phyloP scores from a whole-genome alignment of 2,888 invertebrate genomes.

The Eumacrocentrus americanus region DNA sequence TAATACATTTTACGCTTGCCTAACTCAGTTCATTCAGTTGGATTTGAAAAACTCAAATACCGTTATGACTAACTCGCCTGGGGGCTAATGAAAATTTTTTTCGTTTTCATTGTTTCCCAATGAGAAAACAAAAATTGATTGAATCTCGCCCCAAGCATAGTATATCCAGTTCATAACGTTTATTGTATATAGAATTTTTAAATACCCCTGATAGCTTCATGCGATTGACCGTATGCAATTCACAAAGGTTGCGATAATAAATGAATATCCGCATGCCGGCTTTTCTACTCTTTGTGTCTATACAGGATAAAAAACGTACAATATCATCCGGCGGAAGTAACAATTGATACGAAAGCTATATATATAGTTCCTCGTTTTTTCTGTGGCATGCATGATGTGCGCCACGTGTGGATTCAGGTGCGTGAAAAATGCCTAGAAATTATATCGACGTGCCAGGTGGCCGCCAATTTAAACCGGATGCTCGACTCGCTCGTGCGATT shows the following conservation, averaged over 20 bases:
- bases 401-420: constrained; percentile 24
- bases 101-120: too few relatives aligned
- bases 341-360: constrained; percentile 10
- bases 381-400: constrained; percentile 13
- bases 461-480: neutral
- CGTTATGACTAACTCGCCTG: too few relatives aligned
- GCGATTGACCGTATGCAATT: neutral
- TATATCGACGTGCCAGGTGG: constrained; percentile 17
- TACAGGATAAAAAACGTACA: neutral
- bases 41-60: too few relatives aligned
- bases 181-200: too few relatives aligned
- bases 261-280: neutral
- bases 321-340: constrained; percentile 23
- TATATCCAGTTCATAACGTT: too few relatives aligned
- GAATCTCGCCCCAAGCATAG: too few relatives aligned
- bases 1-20: too few relatives aligned
- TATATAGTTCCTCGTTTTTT: neutral
- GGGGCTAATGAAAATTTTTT: too few relatives aligned
- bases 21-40: too few relatives aligned
- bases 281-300: neutral
- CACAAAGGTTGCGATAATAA: neutral
- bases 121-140: too few relatives aligned
- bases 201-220: neutral
- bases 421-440: constrained; percentile 9
- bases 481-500: neutral